Evolutionary conservation across 2,113 vertebrate species (phyloP).

Genomic region (Dasyurus viverrinus): DNA sequence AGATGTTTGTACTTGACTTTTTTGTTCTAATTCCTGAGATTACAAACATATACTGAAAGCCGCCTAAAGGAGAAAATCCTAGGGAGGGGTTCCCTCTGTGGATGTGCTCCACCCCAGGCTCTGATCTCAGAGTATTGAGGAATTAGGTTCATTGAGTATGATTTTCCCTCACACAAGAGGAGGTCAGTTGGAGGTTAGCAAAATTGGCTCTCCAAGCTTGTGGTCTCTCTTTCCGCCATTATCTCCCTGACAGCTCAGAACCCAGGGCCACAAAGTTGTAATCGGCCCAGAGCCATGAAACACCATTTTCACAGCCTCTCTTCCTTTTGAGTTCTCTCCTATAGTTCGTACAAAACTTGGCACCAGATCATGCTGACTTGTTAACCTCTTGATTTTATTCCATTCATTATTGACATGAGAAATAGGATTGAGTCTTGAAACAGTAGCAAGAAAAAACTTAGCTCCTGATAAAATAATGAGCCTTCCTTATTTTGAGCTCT

Average conservation of each 20-base stretch:
- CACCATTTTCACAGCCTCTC: not conserved
- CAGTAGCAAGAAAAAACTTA: conserved; percentile 61
- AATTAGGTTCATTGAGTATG: conserved; percentile 11
- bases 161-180: not conserved
- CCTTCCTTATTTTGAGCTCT: conserved; percentile 66
- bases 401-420: conserved; percentile 58
- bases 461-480: conserved; percentile 73
- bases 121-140: not conserved
- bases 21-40: not conserved
- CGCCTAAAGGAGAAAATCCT: not conserved
- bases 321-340: conserved; percentile 4
- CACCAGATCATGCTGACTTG: conserved; percentile 5
- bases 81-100: not conserved
- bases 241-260: not conserved
- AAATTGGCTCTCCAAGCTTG: conserved; percentile 6
- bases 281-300: conserved; percentile 37
- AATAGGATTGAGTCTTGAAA: conserved; percentile 67
- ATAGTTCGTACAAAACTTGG: conserved; percentile 29
- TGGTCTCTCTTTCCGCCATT: conserved; percentile 19
- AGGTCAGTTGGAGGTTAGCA: not conserved
- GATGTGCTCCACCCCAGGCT: conserved; percentile 21
- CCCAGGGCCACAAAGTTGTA: conserved; percentile 28
- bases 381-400: conserved; percentile 45
- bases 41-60: conserved; percentile 4
- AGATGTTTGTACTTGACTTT: not conserved